Percentiles rank a stretch among this genome's conserved stretches.
Evolutionary conservation across 2,888 invertebrate species (phyloP).

Genomic region (Lasioglossum calceatum): DNA sequence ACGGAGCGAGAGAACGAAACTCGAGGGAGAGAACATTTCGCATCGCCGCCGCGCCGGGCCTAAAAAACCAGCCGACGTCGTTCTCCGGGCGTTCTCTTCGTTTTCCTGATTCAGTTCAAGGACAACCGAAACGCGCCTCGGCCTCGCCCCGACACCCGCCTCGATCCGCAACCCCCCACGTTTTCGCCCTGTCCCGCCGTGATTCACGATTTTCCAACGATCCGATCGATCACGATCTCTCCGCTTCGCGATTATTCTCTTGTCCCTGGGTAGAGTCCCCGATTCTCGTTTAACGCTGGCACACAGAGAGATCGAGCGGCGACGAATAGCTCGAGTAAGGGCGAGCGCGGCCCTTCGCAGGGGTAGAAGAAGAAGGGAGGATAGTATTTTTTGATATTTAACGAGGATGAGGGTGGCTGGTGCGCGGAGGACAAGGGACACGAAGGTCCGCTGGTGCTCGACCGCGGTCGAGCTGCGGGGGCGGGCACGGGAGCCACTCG

Average conservation of each 20-base stretch:
- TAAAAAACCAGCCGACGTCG: slow-evolving; percentile 35
- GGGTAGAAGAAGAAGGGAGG: not conserved
- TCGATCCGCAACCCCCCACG: slow-evolving; percentile 12
- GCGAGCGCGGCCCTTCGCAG: not conserved
- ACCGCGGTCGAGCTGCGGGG: slow-evolving; percentile 17
- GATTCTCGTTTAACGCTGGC: too few species aligned
- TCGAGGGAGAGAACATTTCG: slow-evolving; percentile 17
- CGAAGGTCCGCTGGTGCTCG: slow-evolving; percentile 43
- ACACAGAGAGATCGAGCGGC: not conserved
- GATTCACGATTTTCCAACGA: slow-evolving; percentile 22
- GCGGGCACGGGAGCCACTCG: slow-evolving; percentile 33
- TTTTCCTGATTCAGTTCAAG: slow-evolving; percentile 53
- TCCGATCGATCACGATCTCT: not conserved
- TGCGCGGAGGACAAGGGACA: slow-evolving; percentile 20
- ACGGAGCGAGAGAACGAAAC: not conserved
- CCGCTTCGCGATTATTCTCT: not conserved
- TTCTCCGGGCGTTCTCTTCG: slow-evolving; percentile 22
- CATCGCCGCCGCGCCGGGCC: slow-evolving; percentile 25
- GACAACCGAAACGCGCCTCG: slow-evolving; percentile 42
- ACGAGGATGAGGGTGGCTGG: not conserved
- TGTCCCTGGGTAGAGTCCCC: too few species aligned
- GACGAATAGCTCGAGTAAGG: not conserved
- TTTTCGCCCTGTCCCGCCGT: not conserved
- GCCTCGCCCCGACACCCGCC: slow-evolving; percentile 9
- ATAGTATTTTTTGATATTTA: slow-evolving; percentile 21